Percentiles rank a stretch among this genome's conserved stretches.
Conservation (phyloP, 2,888 invertebrate species). For the Habroteleia sp. region DNA sequence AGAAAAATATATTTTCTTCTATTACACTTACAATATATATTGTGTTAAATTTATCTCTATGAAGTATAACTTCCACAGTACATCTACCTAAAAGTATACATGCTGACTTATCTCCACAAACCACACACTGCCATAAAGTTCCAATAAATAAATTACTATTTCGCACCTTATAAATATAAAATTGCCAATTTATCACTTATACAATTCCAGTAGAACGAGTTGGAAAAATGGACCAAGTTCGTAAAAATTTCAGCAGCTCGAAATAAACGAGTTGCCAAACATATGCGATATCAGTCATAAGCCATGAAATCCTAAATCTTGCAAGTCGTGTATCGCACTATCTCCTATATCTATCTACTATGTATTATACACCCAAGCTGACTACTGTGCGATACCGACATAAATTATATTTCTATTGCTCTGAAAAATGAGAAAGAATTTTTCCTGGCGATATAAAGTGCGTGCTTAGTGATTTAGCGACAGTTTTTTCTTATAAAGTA, state of each 20-base stretch:
- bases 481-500: conserved; percentile 45
- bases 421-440: conserved; percentile 48
- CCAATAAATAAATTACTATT: conserved; percentile 26
- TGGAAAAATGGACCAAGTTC: conserved; percentile 34
- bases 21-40: too few relatives aligned
- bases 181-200: conserved; percentile 32
- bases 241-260: conserved; percentile 30
- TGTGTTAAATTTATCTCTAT: too few relatives aligned
- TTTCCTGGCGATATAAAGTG: conserved; percentile 39
- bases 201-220: conserved; percentile 31
- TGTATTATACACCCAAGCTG: conserved; percentile 33
- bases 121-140: conserved; percentile 3
- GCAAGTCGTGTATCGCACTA: conserved; percentile 31
- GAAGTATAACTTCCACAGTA: too few relatives aligned
- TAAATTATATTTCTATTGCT: conserved; percentile 55
- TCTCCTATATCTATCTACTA: conserved; percentile 30
- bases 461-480: conserved; percentile 39
- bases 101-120: conserved; percentile 7
- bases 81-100: neutral
- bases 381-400: conserved; percentile 31
- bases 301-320: conserved; percentile 56
- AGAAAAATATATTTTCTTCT: too few relatives aligned
- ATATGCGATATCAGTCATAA: conserved; percentile 54
- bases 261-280: conserved; percentile 54
- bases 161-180: conserved; percentile 50